phyloP scores from a whole-genome alignment of 1,140 invertebrate species.

The Brachionus rubens region DNA sequence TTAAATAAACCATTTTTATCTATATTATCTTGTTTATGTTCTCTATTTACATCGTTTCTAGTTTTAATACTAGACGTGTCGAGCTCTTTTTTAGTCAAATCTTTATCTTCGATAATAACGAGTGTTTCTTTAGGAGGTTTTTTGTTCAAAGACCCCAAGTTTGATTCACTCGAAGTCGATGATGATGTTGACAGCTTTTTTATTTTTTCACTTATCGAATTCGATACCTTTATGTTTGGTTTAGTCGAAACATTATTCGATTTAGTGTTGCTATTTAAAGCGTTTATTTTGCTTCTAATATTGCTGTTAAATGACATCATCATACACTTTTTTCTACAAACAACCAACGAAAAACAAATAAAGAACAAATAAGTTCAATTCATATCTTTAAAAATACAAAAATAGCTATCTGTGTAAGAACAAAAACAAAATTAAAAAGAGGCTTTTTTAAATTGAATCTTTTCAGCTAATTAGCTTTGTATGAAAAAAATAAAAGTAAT shows the following conservation, averaged over 20 bases:
- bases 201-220: slow-evolving; percentile 39
- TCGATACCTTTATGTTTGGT: slow-evolving; percentile 21
- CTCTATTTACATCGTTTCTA: not conserved
- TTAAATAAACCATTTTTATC: not conserved
- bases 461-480: too few relatives aligned
- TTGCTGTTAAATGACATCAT: slow-evolving; percentile 43
- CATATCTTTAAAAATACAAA: slow-evolving; percentile 15
- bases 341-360: not conserved
- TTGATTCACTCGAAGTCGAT: not conserved
- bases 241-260: slow-evolving; percentile 1
- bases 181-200: slow-evolving; percentile 17
- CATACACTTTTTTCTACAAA: too few relatives aligned
- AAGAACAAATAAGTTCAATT: not conserved
- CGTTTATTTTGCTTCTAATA: slow-evolving; percentile 37
- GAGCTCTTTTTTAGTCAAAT: not conserved
- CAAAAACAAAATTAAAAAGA: not conserved
- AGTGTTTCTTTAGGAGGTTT: not conserved
- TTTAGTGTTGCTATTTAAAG: slow-evolving; percentile 15
- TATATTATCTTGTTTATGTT: not conserved
- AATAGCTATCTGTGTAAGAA: not conserved
- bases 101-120: not conserved
- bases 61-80: slow-evolving; percentile 38
- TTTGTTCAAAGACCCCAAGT: not conserved
- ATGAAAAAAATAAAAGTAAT: too few relatives aligned
- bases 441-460: too few relatives aligned